Evolutionary conservation across 2,797 vertebrate species (phyloP).

Genomic region (Oreortyx pictus): DNA sequence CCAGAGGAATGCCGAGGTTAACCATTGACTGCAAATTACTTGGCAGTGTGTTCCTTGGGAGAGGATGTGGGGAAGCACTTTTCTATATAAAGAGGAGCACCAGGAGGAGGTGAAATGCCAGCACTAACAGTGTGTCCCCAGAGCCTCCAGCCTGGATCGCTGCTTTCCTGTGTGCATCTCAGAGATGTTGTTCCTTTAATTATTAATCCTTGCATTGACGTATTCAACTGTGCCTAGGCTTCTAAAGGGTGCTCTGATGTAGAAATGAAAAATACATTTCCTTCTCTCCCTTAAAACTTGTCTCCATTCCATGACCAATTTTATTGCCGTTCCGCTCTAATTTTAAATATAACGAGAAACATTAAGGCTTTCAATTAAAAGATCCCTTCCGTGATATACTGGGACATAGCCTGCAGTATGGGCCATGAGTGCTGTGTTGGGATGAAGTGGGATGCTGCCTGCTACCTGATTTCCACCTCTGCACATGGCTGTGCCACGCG

Average conservation of each 20-base stretch:
- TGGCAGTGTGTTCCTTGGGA: neutral
- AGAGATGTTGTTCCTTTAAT: slow-evolving; percentile 56
- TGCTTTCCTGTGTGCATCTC: neutral
- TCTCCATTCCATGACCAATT: slow-evolving; percentile 52
- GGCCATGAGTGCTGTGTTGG: neutral
- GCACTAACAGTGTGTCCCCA: neutral
- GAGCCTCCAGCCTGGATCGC: neutral
- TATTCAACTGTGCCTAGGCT: neutral
- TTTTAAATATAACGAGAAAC: slow-evolving; percentile 61
- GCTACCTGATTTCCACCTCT: slow-evolving; percentile 29
- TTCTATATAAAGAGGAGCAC: neutral
- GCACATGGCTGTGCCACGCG: neutral
- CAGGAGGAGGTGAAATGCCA: neutral
- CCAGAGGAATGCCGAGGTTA: neutral
- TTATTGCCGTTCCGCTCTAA: slow-evolving; percentile 55
- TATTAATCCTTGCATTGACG: slow-evolving; percentile 52
- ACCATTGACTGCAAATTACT: neutral
- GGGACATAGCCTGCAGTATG: slow-evolving; percentile 46
- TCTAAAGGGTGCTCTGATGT: neutral
- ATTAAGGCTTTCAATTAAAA: slow-evolving; percentile 67
- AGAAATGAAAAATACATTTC: slow-evolving; percentile 27
- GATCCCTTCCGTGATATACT: slow-evolving; percentile 56
- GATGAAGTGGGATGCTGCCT: slow-evolving; percentile 1
- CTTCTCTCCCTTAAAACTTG: slow-evolving; percentile 39
- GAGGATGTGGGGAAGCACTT: neutral